Conservation (phyloP, 2,888 invertebrate genomes). For the Taphrorychus bicolor region DNA sequence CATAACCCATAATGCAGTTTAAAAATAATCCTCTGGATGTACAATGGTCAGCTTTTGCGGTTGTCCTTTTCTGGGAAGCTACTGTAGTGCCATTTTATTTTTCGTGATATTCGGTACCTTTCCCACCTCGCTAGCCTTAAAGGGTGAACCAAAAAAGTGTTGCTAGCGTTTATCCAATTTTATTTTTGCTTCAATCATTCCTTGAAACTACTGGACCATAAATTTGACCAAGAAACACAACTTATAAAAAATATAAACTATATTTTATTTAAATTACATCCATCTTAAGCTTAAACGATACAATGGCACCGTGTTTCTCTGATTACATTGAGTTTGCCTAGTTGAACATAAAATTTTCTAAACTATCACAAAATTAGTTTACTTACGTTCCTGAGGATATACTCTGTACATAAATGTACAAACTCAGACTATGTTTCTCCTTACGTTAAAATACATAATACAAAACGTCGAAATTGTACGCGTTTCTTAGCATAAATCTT, state of each 20-base stretch:
- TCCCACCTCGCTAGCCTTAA: no score
- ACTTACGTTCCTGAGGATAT: constrained; percentile 38
- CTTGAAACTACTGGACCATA: background rate
- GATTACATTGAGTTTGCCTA: background rate
- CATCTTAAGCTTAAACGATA: constrained; percentile 17
- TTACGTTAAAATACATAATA: constrained; percentile 35
- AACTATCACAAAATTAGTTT: background rate
- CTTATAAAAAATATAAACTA: background rate
- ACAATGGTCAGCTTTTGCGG: no score
- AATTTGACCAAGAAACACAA: background rate
- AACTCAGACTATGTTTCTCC: constrained; percentile 49
- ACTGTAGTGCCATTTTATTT: no score
- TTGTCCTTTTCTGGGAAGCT: no score
- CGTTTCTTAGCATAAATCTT: no score
- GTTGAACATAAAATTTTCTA: background rate
- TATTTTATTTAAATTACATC: constrained; percentile 23
- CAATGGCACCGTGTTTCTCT: constrained; percentile 5
- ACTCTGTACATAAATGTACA: constrained; percentile 36
- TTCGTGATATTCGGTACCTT: no score
- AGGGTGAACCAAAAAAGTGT: no score
- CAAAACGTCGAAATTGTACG: no score
- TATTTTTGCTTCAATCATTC: no score
- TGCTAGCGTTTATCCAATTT: no score
- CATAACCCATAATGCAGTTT: no score
- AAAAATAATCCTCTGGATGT: no score